Conservation (phyloP, 2,888 invertebrate species). For the Drosophila quasianomalipes region DNA sequence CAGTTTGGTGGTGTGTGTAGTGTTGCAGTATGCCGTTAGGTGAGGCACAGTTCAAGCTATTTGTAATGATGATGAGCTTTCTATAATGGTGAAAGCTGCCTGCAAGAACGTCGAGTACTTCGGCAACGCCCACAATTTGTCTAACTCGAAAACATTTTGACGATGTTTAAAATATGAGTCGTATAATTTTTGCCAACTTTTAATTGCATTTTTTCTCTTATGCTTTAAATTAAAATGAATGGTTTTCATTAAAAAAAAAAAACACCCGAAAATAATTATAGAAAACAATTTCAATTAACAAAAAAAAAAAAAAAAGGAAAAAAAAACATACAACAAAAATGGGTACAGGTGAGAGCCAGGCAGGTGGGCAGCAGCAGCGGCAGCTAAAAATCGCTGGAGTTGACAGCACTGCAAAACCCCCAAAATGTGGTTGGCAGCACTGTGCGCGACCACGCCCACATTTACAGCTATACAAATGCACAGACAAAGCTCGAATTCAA, state of each 20-base stretch:
- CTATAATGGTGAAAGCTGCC: slow-evolving; percentile 51
- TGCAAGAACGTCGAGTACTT: slow-evolving; percentile 28
- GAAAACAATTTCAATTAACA: slow-evolving; percentile 67
- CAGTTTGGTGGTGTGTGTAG: background rate
- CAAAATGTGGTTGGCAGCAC: slow-evolving; percentile 34
- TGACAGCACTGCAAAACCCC: slow-evolving; percentile 56
- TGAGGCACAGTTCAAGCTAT: slow-evolving; percentile 52
- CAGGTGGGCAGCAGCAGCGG: slow-evolving; percentile 24
- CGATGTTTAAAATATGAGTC: background rate
- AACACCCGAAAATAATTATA: slow-evolving; percentile 38
- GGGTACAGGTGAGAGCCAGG: slow-evolving; percentile 10
- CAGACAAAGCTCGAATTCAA: slow-evolving; percentile 2
- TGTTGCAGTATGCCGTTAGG: background rate
- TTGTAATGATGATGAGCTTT: slow-evolving; percentile 69
- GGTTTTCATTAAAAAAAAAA: slow-evolving; percentile 26
- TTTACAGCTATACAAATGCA: slow-evolving; percentile 43
- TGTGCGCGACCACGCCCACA: slow-evolving; percentile 57
- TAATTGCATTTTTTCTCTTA: slow-evolving; percentile 29
- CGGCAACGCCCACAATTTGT: slow-evolving; percentile 46
- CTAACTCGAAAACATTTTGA: slow-evolving; percentile 23
- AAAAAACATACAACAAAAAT: background rate
- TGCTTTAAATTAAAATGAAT: slow-evolving; percentile 38
- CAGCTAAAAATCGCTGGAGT: slow-evolving; percentile 20
- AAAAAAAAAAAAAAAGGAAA: slow-evolving; percentile 8
- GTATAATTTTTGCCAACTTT: slow-evolving; percentile 8